Evolutionary conservation across 2,113 vertebrate species (phyloP).

Genomic region (Phalacrocorax aristotelis): DNA sequence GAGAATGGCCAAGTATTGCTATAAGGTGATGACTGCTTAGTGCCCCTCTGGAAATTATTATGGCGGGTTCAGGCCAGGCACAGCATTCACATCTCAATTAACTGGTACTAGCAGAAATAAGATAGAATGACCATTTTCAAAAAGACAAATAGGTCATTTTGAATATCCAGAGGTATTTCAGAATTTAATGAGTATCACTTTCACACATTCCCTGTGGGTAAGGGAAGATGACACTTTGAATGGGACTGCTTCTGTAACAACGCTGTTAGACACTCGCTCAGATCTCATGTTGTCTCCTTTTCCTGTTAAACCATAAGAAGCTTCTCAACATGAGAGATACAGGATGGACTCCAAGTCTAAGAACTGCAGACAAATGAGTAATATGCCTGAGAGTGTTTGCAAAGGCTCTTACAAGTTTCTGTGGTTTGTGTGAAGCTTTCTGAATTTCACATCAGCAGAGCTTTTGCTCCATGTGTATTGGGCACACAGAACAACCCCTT

Average conservation of each 20-base stretch:
- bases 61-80: not conserved
- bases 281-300: not conserved
- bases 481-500: not conserved
- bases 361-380: not conserved
- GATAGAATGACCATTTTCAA: not conserved
- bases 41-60: not conserved
- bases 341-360: not conserved
- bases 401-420: not conserved
- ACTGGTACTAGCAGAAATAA: not conserved
- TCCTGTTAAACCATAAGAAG: not conserved
- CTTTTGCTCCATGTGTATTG: not conserved
- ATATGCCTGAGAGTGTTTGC: not conserved
- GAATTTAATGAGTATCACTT: not conserved
- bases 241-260: not conserved
- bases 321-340: not conserved
- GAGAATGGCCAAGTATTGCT: not conserved
- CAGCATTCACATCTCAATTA: not conserved
- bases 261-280: fast-evolving
- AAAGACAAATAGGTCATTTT: not conserved
- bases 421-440: not conserved
- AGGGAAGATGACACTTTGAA: not conserved
- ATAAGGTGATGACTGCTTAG: not conserved
- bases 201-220: not conserved
- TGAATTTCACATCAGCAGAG: not conserved
- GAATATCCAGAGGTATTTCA: not conserved